phyloP scores from a whole-genome alignment of 2,113 vertebrate species.

The Lepus europaeus region DNA sequence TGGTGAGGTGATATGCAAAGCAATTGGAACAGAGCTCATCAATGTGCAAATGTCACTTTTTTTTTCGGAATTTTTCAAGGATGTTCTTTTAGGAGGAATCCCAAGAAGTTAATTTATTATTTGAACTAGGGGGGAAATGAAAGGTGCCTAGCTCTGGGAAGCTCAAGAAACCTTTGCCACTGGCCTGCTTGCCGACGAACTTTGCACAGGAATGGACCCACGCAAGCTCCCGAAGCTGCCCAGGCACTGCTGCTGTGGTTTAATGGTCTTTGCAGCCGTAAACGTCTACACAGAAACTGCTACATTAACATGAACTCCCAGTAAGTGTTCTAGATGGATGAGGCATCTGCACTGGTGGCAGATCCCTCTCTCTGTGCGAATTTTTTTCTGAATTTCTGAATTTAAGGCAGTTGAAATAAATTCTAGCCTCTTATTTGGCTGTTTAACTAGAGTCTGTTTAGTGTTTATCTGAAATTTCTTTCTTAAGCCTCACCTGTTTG shows the following conservation, averaged over 20 bases:
- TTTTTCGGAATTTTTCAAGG: not conserved
- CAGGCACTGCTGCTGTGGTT: not conserved
- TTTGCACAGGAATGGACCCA: not conserved
- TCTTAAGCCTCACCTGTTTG: constrained; percentile 8
- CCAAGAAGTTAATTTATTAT: not conserved
- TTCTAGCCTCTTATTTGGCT: not conserved
- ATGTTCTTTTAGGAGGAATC: not conserved
- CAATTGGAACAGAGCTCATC: not conserved
- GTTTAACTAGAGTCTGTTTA: constrained; percentile 57
- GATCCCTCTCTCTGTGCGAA: constrained; percentile 21
- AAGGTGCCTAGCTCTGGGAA: not conserved
- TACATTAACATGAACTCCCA: constrained; percentile 52
- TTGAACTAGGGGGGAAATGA: not conserved
- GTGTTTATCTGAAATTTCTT: constrained; percentile 37
- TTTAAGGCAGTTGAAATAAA: constrained; percentile 26
- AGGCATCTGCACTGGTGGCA: not conserved
- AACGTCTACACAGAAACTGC: constrained; percentile 48
- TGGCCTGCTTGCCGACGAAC: not conserved
- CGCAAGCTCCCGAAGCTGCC: not conserved
- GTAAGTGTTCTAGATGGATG: not conserved
- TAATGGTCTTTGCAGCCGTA: constrained; percentile 6
- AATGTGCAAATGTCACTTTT: not conserved
- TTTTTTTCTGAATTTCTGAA: constrained; percentile 13
- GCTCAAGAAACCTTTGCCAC: not conserved
- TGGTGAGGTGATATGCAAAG: not conserved